phyloP scores from a whole-genome alignment of 2,113 vertebrate species.

The Rattus rattus region DNA sequence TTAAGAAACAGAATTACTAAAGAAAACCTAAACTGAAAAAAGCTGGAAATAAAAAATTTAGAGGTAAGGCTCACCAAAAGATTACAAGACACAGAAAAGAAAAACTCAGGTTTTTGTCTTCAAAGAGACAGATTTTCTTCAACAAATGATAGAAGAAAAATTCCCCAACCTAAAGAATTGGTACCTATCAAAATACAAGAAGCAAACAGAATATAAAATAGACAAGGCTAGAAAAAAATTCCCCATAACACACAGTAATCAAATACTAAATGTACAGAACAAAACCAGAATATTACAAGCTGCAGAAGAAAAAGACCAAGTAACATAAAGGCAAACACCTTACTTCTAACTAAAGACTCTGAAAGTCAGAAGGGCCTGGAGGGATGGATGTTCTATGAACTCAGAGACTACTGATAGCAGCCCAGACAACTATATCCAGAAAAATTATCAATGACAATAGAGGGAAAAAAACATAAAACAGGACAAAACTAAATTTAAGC shows the following conservation, averaged over 20 bases:
- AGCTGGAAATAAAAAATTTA: background rate
- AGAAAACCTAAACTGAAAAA: background rate
- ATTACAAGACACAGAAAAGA: background rate
- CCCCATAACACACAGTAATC: background rate
- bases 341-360: too few species aligned
- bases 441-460: too few species aligned
- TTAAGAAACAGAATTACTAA: background rate
- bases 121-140: background rate
- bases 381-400: too few species aligned
- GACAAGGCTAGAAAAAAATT: background rate
- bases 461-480: too few species aligned
- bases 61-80: background rate
- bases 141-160: background rate
- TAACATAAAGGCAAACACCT: too few species aligned
- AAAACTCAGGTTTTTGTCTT: background rate
- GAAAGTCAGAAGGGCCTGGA: too few species aligned
- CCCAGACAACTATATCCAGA: too few species aligned
- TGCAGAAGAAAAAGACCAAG: too few species aligned
- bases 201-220: background rate
- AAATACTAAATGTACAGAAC: background rate
- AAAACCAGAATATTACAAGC: too few species aligned
- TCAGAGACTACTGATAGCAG: too few species aligned
- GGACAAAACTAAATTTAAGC: too few species aligned
- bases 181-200: background rate
- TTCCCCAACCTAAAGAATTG: background rate